These are phyloP conservation scores for Virgularia gustaviana DNA, from an alignment of 92 coral and sea anemone genomes.

Conservation along the genomic window DNA sequence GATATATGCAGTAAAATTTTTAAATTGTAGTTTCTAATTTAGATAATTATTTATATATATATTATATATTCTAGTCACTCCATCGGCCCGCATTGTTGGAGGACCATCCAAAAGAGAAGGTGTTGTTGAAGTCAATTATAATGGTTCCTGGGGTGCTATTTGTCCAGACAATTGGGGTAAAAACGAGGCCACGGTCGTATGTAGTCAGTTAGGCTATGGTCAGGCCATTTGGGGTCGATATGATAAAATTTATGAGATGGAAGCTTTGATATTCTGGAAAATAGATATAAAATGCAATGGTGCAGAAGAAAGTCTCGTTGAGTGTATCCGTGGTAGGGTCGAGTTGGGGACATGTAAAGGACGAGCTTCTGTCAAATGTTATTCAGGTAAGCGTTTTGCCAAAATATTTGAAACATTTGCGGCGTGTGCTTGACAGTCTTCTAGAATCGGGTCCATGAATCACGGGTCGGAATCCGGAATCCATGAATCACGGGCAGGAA, in stretches of 20 bases:
- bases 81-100: not conserved
- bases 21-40: no score
- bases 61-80: not conserved
- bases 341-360: not conserved
- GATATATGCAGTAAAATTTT: no score
- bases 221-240: not conserved
- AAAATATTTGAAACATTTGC: no score
- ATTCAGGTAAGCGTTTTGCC: no score
- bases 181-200: not conserved
- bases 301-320: not conserved
- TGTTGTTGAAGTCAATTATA: not conserved
- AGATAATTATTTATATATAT: no score
- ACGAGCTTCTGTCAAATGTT: not conserved
- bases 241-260: not conserved
- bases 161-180: not conserved
- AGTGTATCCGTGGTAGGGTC: not conserved
- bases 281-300: not conserved
- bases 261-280: not conserved
- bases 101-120: slow-evolving; percentile 8
- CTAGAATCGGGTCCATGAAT: no score
- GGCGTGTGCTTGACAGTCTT: no score
- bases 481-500: no score
- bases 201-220: not conserved
- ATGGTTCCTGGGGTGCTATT: slow-evolving; percentile 21
- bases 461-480: no score